phyloP scores from a whole-genome alignment of 2,113 vertebrate genomes.

The Mastomys natalensis region DNA sequence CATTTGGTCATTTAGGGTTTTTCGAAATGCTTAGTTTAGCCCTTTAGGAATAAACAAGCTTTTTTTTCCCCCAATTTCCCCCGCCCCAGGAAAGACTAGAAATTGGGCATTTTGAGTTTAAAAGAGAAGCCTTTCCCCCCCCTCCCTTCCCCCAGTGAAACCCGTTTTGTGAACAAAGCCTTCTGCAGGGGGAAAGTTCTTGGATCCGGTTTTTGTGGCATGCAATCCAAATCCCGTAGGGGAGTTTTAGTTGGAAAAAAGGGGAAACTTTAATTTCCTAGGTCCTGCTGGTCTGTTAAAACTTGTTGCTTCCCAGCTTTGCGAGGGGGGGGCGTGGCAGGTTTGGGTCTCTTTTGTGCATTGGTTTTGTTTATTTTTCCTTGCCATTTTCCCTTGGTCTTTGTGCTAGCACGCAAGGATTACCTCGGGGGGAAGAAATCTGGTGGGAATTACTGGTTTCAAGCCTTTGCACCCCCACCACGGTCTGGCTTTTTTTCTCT shows the following conservation, averaged over 20 bases:
- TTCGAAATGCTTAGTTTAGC: background rate
- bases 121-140: background rate
- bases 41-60: background rate
- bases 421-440: slow-evolving; percentile 45
- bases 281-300: background rate
- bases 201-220: background rate
- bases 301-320: background rate
- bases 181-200: background rate
- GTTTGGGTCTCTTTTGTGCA: background rate
- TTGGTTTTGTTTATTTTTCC: slow-evolving; percentile 5
- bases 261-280: slow-evolving; percentile 48
- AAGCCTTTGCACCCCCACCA: background rate
- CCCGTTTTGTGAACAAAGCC: background rate
- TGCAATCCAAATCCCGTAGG: slow-evolving; percentile 41
- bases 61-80: background rate
- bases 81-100: background rate
- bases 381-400: slow-evolving; percentile 38
- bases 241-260: background rate
- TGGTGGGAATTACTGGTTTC: slow-evolving; percentile 38
- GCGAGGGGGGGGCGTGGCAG: background rate
- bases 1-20: background rate
- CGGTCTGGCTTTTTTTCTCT: slow-evolving; percentile 48
- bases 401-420: slow-evolving; percentile 47
- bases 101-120: background rate
- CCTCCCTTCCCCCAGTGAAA: background rate